These are phyloP conservation scores for Gnathonemus echidnorhynchus DNA, from an alignment of 2,113 vertebrate species.

Conservation along the genomic window DNA sequence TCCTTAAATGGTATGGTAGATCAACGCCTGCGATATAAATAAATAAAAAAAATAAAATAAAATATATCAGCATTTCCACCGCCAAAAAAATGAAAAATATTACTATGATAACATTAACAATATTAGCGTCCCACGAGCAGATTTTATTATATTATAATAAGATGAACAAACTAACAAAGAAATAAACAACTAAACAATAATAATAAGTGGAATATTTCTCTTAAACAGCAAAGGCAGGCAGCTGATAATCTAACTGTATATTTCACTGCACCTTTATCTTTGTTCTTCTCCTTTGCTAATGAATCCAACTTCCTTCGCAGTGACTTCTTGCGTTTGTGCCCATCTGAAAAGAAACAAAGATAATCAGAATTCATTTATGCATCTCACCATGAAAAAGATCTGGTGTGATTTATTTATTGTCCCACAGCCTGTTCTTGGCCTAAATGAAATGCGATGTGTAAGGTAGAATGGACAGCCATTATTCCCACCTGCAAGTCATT, in stretches of 20 bases:
- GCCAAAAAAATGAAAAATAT: neutral
- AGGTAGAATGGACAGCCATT: neutral
- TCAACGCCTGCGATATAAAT: neutral
- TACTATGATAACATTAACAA: too few relatives aligned
- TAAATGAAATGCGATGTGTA: neutral
- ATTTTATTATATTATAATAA: neutral
- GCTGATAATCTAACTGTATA: neutral
- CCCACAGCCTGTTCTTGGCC: neutral
- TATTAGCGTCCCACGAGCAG: too few relatives aligned
- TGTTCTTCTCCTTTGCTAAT: conserved; percentile 90
- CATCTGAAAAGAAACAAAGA: conserved; percentile 66
- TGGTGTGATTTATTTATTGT: neutral
- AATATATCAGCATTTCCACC: neutral
- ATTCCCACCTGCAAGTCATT: conserved; percentile 14
- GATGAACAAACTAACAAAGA: neutral
- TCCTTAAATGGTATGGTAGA: neutral
- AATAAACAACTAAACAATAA: neutral
- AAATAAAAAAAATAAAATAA: neutral
- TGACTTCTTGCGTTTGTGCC: conserved; percentile 89
- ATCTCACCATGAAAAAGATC: neutral
- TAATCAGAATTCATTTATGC: neutral
- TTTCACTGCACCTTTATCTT: conserved; percentile 81
- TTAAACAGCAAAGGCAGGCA: neutral
- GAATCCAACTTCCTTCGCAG: conserved; percentile 93
- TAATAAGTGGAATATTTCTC: neutral